phyloP scores from a whole-genome alignment of 2,113 vertebrate genomes.

The Tachycineta bicolor region DNA sequence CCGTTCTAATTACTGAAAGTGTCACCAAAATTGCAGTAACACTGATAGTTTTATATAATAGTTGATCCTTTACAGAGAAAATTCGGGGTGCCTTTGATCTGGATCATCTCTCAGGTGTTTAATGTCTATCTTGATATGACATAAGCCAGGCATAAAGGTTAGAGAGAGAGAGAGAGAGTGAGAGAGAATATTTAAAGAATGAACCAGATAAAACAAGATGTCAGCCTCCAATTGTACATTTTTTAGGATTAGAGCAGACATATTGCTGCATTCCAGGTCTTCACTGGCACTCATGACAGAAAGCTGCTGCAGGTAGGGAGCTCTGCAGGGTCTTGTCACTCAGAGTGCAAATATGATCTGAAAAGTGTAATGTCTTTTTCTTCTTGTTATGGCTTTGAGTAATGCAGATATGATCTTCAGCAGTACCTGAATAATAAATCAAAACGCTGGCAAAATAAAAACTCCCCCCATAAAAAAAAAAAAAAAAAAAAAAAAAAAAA shows the following conservation, averaged over 20 bases:
- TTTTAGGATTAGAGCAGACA: constrained; percentile 8
- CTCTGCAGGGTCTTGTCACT: constrained; percentile 36
- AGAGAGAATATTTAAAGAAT: not conserved
- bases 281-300: not conserved
- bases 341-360: not conserved
- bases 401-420: not conserved
- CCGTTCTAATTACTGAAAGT: not conserved
- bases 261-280: constrained; percentile 2
- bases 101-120: not conserved
- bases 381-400: not conserved
- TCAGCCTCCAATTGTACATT: not conserved
- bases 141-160: not conserved
- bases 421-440: not conserved
- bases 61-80: not conserved
- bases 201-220: constrained; percentile 35
- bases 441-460: not conserved
- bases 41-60: not conserved
- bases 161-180: not conserved
- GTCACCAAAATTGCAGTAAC: not conserved
- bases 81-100: not conserved
- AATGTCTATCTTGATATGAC: not conserved
- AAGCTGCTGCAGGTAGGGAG: not conserved
- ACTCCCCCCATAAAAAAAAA: fast-evolving
- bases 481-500: not conserved
- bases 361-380: not conserved